Evolutionary conservation across 2,797 vertebrate genomes (phyloP).

Genomic region (Spinus olivaceus): DNA sequence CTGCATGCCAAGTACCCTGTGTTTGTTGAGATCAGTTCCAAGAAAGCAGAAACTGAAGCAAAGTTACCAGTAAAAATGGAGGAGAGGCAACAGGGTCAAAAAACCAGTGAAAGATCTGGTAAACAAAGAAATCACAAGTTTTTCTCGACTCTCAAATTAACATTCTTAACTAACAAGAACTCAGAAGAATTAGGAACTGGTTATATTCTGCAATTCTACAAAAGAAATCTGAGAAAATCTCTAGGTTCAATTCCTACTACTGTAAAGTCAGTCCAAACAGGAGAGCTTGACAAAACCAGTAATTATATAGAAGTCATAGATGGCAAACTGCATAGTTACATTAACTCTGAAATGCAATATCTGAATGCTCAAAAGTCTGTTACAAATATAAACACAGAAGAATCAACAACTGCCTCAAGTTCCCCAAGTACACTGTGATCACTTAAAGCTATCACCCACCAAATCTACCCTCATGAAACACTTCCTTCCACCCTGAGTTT

Average conservation of each 20-base stretch:
- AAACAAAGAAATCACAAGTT: neutral
- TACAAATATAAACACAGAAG: neutral
- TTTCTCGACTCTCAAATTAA: neutral
- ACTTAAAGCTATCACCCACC: neutral
- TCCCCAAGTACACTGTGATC: neutral
- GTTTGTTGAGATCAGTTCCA: neutral
- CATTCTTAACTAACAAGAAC: neutral
- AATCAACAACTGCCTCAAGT: neutral
- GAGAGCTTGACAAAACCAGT: neutral
- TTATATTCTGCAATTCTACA: neutral
- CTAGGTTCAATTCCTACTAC: neutral
- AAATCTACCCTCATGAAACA: neutral
- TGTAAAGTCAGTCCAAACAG: neutral
- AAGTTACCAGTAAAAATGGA: neutral
- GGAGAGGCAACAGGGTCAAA: neutral
- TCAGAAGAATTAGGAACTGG: neutral
- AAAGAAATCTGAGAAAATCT: neutral
- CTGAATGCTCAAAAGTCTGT: neutral
- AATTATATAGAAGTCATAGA: neutral
- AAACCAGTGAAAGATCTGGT: neutral
- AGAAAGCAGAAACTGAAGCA: neutral
- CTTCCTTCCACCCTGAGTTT: constrained; percentile 14
- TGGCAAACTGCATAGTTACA: neutral
- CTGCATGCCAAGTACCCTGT: neutral
- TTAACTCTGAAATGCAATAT: neutral